Evolutionary conservation across 2,113 vertebrate genomes (phyloP), one percentile per base, ranked within the genome.

Genomic region (Cryptotis parvus): DNA sequence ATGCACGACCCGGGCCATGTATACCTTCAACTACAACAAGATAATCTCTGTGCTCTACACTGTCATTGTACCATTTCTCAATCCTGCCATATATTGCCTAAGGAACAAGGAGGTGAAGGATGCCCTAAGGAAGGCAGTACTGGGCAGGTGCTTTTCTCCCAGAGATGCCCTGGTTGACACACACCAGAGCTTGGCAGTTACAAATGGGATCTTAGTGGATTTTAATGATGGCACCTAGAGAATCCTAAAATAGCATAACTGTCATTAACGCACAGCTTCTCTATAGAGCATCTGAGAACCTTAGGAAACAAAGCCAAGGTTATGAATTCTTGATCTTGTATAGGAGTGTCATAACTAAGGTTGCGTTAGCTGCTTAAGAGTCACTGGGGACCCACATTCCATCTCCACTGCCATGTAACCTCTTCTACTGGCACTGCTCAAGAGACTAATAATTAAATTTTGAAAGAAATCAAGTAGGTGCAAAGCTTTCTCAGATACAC

Each of bases 31-130:
- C 76, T 66, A 95, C 55, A 96, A 94, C 79, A 96, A 97, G 58
- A 58, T 97, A 9, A 84, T 96, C 31, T 96, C 96, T 72, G 91
- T 97, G 55, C 91, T 97, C 58, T 97, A 95, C 26, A 96, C 96
- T 0, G 10, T 97, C 49, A 95, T 97, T 66, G 95, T 96, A 2
- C 96, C 96, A 6, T 95, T 94, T 65, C 91, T 97, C 65, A 97
- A 95, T 24, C 94, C 94, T 65, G 94, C 84, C 80, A 96, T 96
- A 68, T 96, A 95, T 89, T 96, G 95, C 82, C 37, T 97, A 58
- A 95, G 95, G 66, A 97, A 96, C 43, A 88, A 85, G 37, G 95
- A 96, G 63, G 72, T 96, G 31, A 95, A 96, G 18, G 90, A 86
- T 26, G 96, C 94, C 29, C 88, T 95, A 78, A 90, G 31, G 37